A percentile compares a stretch with the other conserved stretches of the same genome.
Evolutionary conservation across 1,140 invertebrate species (phyloP).

Genomic region (Muscidifurax raptorellus): DNA sequence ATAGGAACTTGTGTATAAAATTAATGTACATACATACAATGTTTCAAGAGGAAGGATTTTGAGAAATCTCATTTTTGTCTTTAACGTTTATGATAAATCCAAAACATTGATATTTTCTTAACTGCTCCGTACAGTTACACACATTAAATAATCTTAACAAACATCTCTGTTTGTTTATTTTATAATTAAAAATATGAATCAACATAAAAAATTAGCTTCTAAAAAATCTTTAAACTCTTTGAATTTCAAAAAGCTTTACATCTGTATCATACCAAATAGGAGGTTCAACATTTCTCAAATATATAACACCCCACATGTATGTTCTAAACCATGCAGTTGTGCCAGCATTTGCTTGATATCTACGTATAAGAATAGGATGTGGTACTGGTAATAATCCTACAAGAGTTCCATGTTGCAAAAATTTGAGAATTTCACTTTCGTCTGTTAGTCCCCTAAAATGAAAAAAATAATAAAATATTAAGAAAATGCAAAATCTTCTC

Average conservation of each 20-base stretch:
- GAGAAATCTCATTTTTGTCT: constrained; percentile 25
- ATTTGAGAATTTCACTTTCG: constrained; percentile 99
- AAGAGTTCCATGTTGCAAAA: constrained; percentile 98
- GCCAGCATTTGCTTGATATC: constrained; percentile 98
- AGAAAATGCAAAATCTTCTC: neutral
- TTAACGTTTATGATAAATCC: constrained; percentile 8
- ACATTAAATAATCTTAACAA: constrained; percentile 10
- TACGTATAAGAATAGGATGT: constrained; percentile 98
- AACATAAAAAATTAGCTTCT: constrained; percentile 8
- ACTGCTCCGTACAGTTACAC: neutral
- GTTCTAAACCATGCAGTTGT: constrained; percentile 99
- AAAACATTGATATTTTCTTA: constrained; percentile 18
- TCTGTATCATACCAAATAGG: constrained; percentile 99
- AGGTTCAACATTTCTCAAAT: constrained; percentile 97
- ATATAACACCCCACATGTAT: constrained; percentile 99
- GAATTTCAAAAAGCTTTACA: constrained; percentile 98
- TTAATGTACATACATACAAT: constrained; percentile 18
- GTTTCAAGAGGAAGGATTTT: neutral
- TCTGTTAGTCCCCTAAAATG: constrained; percentile 94
- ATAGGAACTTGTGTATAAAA: constrained; percentile 23
- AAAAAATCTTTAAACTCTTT: constrained; percentile 82
- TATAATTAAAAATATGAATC: neutral
- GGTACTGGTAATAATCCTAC: constrained; percentile 98
- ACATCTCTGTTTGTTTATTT: constrained; percentile 6
- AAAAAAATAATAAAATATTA: constrained; percentile 45